A percentile compares a stretch with the other conserved stretches of the same genome.
phyloP scores from a whole-genome alignment of 2,797 vertebrate species.

The Dendrocincla fuliginosa region DNA sequence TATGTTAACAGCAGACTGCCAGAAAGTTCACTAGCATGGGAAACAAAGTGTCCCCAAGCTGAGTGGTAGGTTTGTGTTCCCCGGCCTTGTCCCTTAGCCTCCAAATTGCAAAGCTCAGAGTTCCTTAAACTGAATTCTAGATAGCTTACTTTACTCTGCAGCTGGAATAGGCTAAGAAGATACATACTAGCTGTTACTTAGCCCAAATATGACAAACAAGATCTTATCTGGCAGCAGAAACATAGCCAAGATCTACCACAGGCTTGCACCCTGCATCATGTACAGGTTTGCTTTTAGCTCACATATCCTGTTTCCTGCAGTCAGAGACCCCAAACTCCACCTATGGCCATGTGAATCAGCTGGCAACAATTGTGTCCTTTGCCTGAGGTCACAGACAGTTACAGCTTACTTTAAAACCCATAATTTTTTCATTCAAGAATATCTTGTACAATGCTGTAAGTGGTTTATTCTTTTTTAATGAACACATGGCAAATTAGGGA shows the following conservation, averaged over 20 bases:
- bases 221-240: background rate
- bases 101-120: background rate
- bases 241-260: fast-evolving
- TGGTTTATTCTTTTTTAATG: background rate
- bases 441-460: background rate
- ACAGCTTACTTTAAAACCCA: background rate
- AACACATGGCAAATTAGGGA: background rate
- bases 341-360: background rate
- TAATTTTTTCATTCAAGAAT: background rate
- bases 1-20: background rate
- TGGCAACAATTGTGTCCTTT: background rate
- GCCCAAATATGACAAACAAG: background rate
- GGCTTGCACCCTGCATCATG: background rate
- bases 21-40: background rate
- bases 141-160: background rate
- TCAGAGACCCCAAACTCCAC: background rate
- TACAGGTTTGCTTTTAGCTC: background rate
- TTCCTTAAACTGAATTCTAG: background rate
- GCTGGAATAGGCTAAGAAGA: background rate
- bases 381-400: background rate
- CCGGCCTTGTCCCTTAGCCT: background rate
- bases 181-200: background rate
- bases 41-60: background rate
- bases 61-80: background rate
- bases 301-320: fast-evolving